A percentile compares a stretch with the other conserved stretches of the same genome.
These are phyloP conservation scores for Glossosoma conforme DNA, from an alignment of 1,140 invertebrate species.

Conservation along the genomic window DNA sequence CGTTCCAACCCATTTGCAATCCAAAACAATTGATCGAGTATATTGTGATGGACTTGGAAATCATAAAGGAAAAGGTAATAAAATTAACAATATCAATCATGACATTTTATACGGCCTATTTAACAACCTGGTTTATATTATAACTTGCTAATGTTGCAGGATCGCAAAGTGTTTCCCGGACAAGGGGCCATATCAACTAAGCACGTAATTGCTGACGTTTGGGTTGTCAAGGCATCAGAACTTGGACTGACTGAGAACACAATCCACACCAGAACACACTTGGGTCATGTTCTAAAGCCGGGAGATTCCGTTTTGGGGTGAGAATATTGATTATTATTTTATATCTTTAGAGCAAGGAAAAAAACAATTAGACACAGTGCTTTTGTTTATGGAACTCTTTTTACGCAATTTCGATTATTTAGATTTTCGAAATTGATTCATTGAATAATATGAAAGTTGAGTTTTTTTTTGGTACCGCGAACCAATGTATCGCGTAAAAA, in stretches of 20 bases:
- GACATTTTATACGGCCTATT: background rate
- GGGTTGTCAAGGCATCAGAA: slow-evolving; percentile 87
- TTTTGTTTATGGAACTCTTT: too few relatives aligned
- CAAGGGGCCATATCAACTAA: slow-evolving; percentile 81
- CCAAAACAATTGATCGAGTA: slow-evolving; percentile 91
- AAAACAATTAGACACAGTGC: too few relatives aligned
- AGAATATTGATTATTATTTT: too few relatives aligned
- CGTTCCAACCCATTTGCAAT: slow-evolving; percentile 83
- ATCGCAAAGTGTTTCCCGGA: slow-evolving; percentile 74
- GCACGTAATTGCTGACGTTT: slow-evolving; percentile 90
- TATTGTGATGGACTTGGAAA: slow-evolving; percentile 91
- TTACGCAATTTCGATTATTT: too few relatives aligned
- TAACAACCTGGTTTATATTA: background rate
- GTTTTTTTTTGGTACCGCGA: too few relatives aligned
- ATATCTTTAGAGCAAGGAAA: too few relatives aligned
- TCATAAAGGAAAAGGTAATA: slow-evolving; percentile 68
- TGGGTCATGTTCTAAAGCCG: slow-evolving; percentile 89
- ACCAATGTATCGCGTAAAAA: too few relatives aligned
- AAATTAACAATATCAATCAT: too few relatives aligned
- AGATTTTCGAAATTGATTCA: too few relatives aligned
- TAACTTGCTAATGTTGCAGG: slow-evolving; percentile 39
- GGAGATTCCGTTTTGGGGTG: slow-evolving; percentile 92
- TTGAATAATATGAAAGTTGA: too few relatives aligned
- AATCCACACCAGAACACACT: slow-evolving; percentile 84
- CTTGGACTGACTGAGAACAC: slow-evolving; percentile 78